phyloP scores from a whole-genome alignment of 2,113 vertebrate species.

The Pluvialis apricaria region DNA sequence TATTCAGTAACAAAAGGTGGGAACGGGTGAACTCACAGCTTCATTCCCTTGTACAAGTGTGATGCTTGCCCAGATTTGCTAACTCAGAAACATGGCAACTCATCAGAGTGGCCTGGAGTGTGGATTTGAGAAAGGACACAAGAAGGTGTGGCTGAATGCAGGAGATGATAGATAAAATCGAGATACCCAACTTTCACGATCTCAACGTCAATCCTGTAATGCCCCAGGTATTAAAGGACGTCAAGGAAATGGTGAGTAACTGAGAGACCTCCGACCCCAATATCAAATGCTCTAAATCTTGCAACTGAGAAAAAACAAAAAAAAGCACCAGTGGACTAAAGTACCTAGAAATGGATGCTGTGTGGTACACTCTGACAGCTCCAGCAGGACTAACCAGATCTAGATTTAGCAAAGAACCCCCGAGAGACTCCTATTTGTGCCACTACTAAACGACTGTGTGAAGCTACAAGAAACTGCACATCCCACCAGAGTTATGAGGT shows the following conservation, averaged over 20 bases:
- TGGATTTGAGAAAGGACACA: not conserved
- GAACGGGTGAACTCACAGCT: not conserved
- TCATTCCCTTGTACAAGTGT: not conserved
- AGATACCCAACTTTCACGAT: not conserved
- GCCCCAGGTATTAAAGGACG: not conserved
- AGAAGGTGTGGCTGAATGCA: not conserved
- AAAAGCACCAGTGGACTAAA: not conserved
- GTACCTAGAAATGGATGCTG: not conserved
- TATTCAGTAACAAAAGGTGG: not conserved
- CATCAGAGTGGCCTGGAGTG: not conserved
- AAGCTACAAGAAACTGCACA: not conserved
- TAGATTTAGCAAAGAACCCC: not conserved
- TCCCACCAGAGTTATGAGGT: not conserved
- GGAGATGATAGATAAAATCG: not conserved
- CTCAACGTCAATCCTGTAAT: not conserved
- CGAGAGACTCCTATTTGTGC: not conserved
- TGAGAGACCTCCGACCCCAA: not conserved
- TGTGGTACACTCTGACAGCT: not conserved
- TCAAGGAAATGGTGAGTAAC: not conserved
- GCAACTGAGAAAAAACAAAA: not conserved
- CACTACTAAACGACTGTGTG: not conserved
- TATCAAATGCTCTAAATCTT: not conserved
- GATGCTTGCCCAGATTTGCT: not conserved
- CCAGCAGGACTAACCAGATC: not conserved
- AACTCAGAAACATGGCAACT: not conserved